Percentiles rank a stretch among this genome's conserved stretches.
Conservation (phyloP, 2,113 vertebrate species). For the Lonchura striata region DNA sequence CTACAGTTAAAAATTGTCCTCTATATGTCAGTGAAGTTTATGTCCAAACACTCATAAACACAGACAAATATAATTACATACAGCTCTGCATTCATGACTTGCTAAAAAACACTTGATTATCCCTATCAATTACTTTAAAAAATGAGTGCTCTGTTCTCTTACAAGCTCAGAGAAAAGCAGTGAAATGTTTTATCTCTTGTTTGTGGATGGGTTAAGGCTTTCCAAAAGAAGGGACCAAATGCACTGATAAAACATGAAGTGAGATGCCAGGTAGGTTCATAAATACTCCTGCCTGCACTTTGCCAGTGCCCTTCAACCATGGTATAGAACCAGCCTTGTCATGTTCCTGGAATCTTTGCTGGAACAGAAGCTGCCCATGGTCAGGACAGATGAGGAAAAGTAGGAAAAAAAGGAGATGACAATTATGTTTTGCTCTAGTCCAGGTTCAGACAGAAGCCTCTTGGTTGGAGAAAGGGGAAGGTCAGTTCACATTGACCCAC, state of each 20-base stretch:
- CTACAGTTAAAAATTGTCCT: background rate
- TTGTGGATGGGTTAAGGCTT: background rate
- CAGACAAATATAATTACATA: background rate
- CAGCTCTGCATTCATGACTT: background rate
- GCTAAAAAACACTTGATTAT: background rate
- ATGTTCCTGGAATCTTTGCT: background rate
- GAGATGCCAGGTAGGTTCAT: background rate
- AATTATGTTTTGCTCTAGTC: background rate
- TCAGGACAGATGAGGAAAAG: background rate
- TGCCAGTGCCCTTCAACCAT: background rate
- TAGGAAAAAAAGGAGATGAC: background rate
- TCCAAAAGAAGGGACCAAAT: background rate
- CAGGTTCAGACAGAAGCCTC: background rate
- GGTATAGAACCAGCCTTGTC: background rate
- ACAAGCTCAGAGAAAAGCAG: background rate
- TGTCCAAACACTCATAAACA: background rate
- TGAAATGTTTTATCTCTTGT: background rate
- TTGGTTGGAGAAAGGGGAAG: background rate
- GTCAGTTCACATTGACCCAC: background rate
- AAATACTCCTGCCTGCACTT: background rate
- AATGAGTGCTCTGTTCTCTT: background rate
- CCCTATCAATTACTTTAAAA: background rate
- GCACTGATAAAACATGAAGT: background rate
- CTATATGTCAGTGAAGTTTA: background rate
- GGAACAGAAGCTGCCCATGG: background rate